Conservation (phyloP, 2,888 invertebrate species). For the Nezara viridula region DNA sequence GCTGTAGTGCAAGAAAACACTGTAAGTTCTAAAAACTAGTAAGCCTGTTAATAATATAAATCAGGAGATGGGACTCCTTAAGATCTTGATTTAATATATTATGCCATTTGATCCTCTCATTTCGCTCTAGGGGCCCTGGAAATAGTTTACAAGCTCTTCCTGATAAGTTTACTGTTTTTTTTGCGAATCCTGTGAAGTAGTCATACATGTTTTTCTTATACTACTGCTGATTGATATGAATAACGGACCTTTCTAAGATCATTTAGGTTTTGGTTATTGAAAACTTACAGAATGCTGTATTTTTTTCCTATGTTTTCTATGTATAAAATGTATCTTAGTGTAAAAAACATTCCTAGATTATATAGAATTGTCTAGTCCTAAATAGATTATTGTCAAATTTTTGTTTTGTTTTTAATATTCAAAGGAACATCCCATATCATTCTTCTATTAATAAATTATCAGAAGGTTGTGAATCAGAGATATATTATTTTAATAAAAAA, state of each 20-base stretch:
- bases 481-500: slow-evolving; percentile 4
- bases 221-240: background rate
- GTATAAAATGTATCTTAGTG: background rate
- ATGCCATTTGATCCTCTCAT: too few species aligned
- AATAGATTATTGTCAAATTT: background rate
- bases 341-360: background rate
- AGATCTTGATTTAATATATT: too few species aligned
- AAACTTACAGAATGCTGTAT: background rate
- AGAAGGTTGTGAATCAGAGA: slow-evolving; percentile 28
- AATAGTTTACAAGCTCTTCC: too few species aligned
- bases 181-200: too few species aligned
- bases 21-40: too few species aligned
- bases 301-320: background rate
- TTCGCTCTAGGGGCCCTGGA: too few species aligned
- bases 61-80: too few species aligned
- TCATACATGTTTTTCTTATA: too few species aligned
- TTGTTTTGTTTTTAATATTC: background rate
- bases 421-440: slow-evolving; percentile 1
- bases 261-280: background rate
- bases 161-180: too few species aligned
- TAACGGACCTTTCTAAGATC: background rate
- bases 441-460: background rate
- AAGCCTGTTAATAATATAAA: too few species aligned
- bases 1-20: too few species aligned
- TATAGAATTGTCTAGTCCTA: background rate